Evolutionary conservation across 1,140 invertebrate species (phyloP).

Genomic region (Agrypnia vestita): DNA sequence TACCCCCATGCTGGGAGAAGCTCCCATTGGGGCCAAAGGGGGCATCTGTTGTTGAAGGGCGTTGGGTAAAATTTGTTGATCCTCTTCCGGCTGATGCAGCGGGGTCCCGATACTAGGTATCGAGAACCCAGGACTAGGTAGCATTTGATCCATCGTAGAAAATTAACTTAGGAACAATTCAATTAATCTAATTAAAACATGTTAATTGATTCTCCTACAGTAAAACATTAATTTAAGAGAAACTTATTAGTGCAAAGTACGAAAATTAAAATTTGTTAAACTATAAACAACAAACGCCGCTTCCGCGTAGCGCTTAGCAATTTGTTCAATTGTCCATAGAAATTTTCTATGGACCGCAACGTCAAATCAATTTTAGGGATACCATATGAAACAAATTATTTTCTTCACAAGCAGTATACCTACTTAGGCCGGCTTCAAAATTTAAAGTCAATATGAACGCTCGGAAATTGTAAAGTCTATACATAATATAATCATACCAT

Average conservation of each 20-base stretch:
- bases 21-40: slow-evolving; percentile 76
- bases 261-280: not conserved
- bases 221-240: too few species aligned
- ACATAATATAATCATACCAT: too few species aligned
- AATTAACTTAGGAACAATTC: slow-evolving; percentile 6
- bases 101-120: slow-evolving; percentile 93
- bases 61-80: slow-evolving; percentile 88
- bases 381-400: not conserved
- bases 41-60: slow-evolving; percentile 81
- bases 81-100: slow-evolving; percentile 92
- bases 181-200: not conserved
- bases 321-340: not conserved
- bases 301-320: too few species aligned
- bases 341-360: not conserved
- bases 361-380: not conserved
- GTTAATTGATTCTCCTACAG: slow-evolving; percentile 2
- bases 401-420: too few species aligned
- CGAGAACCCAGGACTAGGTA: slow-evolving; percentile 90
- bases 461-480: too few species aligned
- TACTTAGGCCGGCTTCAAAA: too few species aligned
- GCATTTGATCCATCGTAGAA: slow-evolving; percentile 88
- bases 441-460: too few species aligned
- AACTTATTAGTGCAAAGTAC: not conserved
- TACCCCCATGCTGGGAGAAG: slow-evolving; percentile 71
- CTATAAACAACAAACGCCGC: slow-evolving; percentile 3